Conservation (phyloP, 2,113 vertebrate genomes). For the Phodopus roborovskii region DNA sequence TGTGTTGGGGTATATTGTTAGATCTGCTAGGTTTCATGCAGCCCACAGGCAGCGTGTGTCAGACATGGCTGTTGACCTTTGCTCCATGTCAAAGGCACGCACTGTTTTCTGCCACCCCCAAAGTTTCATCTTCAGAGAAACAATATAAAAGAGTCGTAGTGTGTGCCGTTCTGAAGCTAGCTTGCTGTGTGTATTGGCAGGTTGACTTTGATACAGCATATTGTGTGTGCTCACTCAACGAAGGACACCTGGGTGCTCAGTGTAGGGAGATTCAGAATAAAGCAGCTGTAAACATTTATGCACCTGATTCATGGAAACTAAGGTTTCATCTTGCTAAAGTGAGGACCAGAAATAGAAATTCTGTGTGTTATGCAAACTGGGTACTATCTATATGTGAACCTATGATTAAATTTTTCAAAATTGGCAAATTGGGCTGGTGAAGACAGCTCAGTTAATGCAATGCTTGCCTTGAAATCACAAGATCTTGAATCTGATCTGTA, state of each 20-base stretch:
- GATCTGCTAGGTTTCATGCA: not conserved
- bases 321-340: not conserved
- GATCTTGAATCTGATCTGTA: not conserved
- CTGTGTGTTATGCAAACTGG: not conserved
- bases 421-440: not conserved
- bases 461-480: not conserved
- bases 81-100: not conserved
- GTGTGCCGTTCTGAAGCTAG: not conserved
- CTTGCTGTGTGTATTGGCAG: too few relatives aligned
- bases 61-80: not conserved
- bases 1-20: not conserved
- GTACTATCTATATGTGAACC: not conserved
- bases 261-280: not conserved
- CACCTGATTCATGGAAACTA: not conserved
- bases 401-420: not conserved
- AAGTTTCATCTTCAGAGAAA: not conserved
- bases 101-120: not conserved
- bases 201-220: not conserved
- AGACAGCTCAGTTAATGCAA: not conserved
- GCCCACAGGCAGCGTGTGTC: not conserved
- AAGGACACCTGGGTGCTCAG: not conserved
- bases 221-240: not conserved
- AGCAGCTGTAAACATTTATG: not conserved
- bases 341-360: not conserved
- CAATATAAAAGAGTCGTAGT: not conserved